Conservation (phyloP, 2,888 invertebrate species). For the Rhyacophila evoluta region DNA sequence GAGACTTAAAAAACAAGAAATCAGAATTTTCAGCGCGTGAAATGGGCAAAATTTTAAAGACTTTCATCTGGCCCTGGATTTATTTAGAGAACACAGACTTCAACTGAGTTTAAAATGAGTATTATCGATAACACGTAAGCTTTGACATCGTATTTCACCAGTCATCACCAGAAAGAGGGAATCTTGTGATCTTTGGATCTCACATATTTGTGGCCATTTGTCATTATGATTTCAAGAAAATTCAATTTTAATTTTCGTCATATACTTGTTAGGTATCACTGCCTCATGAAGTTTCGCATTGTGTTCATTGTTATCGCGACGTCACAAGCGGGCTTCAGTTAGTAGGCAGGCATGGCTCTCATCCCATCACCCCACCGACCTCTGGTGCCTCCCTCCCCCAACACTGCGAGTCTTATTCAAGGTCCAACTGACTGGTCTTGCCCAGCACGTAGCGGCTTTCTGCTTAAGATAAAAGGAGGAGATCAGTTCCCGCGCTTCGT, state of each 20-base stretch:
- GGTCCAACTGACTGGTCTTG: slow-evolving; percentile 14
- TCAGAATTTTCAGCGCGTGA: too few relatives aligned
- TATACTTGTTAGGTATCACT: not conserved
- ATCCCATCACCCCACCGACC: slow-evolving; percentile 2
- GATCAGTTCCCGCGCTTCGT: slow-evolving; percentile 52
- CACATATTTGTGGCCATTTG: too few relatives aligned
- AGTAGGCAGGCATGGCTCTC: slow-evolving; percentile 23
- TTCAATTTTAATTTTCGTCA: not conserved
- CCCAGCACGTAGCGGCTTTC: slow-evolving; percentile 17
- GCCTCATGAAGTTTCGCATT: slow-evolving; percentile 28
- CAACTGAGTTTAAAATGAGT: too few relatives aligned
- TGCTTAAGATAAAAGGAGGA: slow-evolving; percentile 49
- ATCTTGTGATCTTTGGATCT: too few relatives aligned
- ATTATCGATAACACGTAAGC: too few relatives aligned
- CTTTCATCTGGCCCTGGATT: too few relatives aligned
- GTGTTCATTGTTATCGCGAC: slow-evolving; percentile 5
- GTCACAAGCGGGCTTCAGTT: not conserved
- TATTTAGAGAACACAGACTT: too few relatives aligned
- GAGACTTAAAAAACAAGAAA: too few relatives aligned
- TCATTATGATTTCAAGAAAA: too few relatives aligned
- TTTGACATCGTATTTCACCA: too few relatives aligned
- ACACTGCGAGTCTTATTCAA: not conserved
- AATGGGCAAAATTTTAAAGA: too few relatives aligned
- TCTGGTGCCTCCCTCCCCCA: not conserved
- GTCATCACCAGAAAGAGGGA: too few relatives aligned